phyloP scores from a whole-genome alignment of 2,888 invertebrate species.

The Microdon myrmicae region DNA sequence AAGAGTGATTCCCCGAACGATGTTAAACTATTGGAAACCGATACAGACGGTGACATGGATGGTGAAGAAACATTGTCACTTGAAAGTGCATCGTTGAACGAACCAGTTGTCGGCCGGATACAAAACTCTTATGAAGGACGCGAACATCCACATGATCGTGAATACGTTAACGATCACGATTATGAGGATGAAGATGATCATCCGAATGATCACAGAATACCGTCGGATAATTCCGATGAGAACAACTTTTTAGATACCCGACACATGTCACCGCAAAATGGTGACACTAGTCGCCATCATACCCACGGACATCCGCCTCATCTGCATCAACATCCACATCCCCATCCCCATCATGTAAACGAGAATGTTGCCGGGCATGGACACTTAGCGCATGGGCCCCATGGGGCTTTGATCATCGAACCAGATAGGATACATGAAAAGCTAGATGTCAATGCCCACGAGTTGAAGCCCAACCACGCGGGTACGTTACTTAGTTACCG shows the following conservation, averaged over 20 bases:
- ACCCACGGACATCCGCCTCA: too few species aligned
- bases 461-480: conserved; percentile 71
- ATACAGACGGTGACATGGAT: neutral
- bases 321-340: conserved; percentile 16
- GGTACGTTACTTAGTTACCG: conserved; percentile 71
- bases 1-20: neutral
- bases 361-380: conserved; percentile 56
- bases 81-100: neutral
- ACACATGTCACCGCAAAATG: too few species aligned
- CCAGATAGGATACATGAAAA: conserved; percentile 67
- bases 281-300: too few species aligned
- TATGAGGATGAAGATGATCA: neutral
- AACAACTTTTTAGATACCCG: too few species aligned
- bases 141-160: conserved; percentile 1
- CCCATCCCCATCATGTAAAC: conserved; percentile 42
- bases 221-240: too few species aligned
- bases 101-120: conserved; percentile 14
- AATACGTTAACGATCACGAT: too few species aligned
- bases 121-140: conserved; percentile 3
- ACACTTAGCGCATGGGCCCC: conserved; percentile 69
- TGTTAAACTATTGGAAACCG: neutral
- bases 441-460: conserved; percentile 71
- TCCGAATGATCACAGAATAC: too few species aligned
- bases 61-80: too few species aligned
- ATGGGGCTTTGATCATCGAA: conserved; percentile 69